Evolutionary conservation across 2,797 vertebrate genomes (phyloP).

Genomic region (Podarcis lilfordi): DNA sequence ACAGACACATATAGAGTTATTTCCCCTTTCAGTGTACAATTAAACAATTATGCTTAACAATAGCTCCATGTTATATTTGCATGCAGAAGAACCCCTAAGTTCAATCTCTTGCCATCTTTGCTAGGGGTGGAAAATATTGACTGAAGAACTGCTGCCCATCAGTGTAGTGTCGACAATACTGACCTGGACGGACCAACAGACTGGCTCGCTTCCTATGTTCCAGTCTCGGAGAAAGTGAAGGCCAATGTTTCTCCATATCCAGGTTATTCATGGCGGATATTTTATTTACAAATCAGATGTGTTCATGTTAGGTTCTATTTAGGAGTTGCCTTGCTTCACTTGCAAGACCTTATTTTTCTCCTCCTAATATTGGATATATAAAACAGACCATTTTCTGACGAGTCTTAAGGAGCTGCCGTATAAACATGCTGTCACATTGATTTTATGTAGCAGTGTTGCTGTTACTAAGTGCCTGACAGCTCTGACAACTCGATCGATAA

Average conservation of each 20-base stretch:
- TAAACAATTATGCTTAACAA: too few relatives aligned
- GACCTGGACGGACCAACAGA: neutral
- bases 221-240: neutral
- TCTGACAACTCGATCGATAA: slow-evolving; percentile 70
- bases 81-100: too few relatives aligned
- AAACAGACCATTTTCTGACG: slow-evolving; percentile 55
- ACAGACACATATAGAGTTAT: neutral
- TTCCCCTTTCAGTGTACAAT: neutral
- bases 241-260: neutral
- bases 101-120: too few relatives aligned
- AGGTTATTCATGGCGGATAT: slow-evolving; percentile 10
- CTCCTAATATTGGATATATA: slow-evolving; percentile 26
- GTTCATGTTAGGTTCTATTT: neutral
- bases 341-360: neutral
- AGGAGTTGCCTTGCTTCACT: neutral
- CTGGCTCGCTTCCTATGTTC: neutral
- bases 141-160: too few relatives aligned
- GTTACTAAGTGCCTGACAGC: slow-evolving; percentile 59
- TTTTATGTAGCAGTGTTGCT: slow-evolving; percentile 67
- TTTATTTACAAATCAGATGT: neutral
- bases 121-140: too few relatives aligned
- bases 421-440: slow-evolving; percentile 67
- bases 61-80: too few relatives aligned
- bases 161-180: too few relatives aligned
- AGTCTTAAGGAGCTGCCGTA: slow-evolving; percentile 24